A percentile compares a stretch with the other conserved stretches of the same genome.
phyloP scores from a whole-genome alignment of 1,140 invertebrate genomes.

The Megalopta genalis region DNA sequence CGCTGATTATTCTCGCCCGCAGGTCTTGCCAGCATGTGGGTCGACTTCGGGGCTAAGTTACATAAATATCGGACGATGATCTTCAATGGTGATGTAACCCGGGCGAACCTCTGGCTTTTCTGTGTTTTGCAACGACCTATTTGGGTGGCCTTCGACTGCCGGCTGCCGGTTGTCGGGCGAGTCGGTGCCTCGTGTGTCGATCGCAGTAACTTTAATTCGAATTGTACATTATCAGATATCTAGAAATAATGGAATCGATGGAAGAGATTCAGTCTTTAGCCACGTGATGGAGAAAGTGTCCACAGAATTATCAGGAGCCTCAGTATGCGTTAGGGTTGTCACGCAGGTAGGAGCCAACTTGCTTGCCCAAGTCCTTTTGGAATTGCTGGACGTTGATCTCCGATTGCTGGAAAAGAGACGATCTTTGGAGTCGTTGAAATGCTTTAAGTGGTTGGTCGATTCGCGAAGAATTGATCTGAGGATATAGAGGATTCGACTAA shows the following conservation, averaged over 20 bases:
- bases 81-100: constrained; percentile 14
- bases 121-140: constrained; percentile 13
- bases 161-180: not conserved
- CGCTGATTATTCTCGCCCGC: constrained; percentile 7
- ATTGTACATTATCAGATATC: not conserved
- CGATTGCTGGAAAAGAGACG: constrained; percentile 70
- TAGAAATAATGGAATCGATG: not conserved
- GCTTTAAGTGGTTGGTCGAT: not conserved
- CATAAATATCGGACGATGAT: constrained; percentile 46
- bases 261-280: constrained; percentile 28
- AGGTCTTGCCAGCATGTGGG: constrained; percentile 15
- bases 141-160: not conserved
- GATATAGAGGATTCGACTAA: no score
- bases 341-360: constrained; percentile 69
- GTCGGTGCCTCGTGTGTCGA: no score
- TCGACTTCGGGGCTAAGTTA: constrained; percentile 4
- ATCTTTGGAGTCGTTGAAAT: not conserved
- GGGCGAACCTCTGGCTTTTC: constrained; percentile 6
- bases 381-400: constrained; percentile 69
- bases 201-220: not conserved
- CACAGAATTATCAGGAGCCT: not conserved
- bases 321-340: constrained; percentile 75
- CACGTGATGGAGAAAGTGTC: not conserved
- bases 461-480: no score
- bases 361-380: constrained; percentile 71